A percentile compares a stretch with the other conserved stretches of the same genome.
These are phyloP conservation scores for Acridotheres tristis DNA, from an alignment of 2,797 vertebrate genomes.

Conservation along the genomic window DNA sequence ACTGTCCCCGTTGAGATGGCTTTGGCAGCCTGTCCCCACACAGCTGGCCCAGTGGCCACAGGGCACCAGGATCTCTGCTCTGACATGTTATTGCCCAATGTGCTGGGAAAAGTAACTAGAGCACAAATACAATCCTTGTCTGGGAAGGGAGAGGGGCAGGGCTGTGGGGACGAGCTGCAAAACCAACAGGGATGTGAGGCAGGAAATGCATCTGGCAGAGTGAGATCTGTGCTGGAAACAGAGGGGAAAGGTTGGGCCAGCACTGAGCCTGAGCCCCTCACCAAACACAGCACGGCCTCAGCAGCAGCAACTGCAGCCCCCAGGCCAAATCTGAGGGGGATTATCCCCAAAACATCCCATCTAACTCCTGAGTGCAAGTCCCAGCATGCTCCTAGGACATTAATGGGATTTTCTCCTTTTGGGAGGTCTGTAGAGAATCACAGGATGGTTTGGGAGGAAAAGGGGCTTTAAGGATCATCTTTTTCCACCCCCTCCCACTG, in stretches of 20 bases:
- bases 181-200: not conserved
- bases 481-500: too few species aligned
- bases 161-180: not conserved
- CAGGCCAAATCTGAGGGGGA: not conserved
- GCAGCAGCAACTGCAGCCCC: not conserved
- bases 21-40: not conserved
- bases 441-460: not conserved
- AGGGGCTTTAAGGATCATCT: not conserved
- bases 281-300: not conserved
- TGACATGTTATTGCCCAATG: not conserved
- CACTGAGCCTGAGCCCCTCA: not conserved
- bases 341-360: not conserved
- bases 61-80: not conserved
- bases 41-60: not conserved
- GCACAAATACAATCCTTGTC: slow-evolving; percentile 27
- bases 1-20: not conserved
- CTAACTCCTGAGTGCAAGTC: rapidly evolving
- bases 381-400: rapidly evolving
- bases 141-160: not conserved
- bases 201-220: slow-evolving; percentile 6
- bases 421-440: not conserved
- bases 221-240: not conserved
- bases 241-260: not conserved
- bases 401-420: not conserved
- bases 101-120: not conserved